These are phyloP conservation scores for Caenorhabditis inopinata DNA, from an alignment of 1,140 invertebrate species.

Conservation along the genomic window DNA sequence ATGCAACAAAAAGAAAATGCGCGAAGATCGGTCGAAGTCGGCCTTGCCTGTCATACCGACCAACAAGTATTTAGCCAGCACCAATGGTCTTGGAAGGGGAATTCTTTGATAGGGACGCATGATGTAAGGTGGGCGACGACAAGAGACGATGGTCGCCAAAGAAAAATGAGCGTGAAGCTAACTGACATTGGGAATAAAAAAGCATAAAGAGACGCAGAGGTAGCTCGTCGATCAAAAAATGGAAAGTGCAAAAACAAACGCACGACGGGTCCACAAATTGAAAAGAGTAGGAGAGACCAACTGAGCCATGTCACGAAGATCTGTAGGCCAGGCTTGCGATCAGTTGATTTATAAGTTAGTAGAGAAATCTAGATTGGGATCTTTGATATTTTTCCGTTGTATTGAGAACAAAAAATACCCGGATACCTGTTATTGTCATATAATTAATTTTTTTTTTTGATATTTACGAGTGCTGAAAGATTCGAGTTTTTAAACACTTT, in stretches of 20 bases:
- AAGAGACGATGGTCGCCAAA: slow-evolving; percentile 15
- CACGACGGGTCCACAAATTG: background rate
- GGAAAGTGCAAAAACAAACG: slow-evolving; percentile 10
- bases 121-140: background rate
- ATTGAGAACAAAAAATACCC: no score
- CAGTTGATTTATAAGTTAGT: background rate
- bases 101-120: background rate
- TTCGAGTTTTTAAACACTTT: no score
- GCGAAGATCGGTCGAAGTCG: slow-evolving; percentile 10
- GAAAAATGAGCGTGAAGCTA: slow-evolving; percentile 1
- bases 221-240: background rate
- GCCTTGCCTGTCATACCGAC: slow-evolving; percentile 7
- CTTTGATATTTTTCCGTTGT: no score
- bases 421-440: no score
- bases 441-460: no score
- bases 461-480: no score
- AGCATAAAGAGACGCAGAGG: background rate
- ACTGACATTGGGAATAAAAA: background rate
- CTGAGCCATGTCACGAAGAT: background rate
- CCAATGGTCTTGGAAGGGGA: slow-evolving; percentile 7
- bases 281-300: background rate
- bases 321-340: background rate
- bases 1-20: background rate
- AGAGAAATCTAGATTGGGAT: no score
- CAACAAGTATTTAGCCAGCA: background rate